Conservation (phyloP, 2,797 vertebrate species). For the Martes flavigula region DNA sequence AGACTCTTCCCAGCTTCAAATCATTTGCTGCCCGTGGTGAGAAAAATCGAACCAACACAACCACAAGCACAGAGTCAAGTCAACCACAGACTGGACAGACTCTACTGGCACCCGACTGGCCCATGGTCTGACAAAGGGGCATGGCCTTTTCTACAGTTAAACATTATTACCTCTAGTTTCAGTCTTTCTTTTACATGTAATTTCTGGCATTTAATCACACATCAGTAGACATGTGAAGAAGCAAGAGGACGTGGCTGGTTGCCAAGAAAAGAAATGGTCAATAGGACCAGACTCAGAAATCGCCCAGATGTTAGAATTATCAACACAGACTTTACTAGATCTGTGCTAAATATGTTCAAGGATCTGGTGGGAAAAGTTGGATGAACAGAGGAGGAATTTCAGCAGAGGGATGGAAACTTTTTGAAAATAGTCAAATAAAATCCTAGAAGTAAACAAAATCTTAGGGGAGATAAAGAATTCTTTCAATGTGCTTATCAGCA, state of each 20-base stretch:
- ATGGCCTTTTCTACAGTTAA: neutral
- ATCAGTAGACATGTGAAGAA: neutral
- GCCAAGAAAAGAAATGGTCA: neutral
- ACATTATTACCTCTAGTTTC: neutral
- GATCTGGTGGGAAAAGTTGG: neutral
- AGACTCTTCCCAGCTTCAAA: neutral
- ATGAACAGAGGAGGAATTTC: neutral
- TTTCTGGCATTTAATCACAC: neutral
- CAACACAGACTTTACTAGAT: neutral
- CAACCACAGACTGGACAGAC: neutral
- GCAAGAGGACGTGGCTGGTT: neutral
- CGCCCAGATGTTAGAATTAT: neutral
- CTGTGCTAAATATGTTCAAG: neutral
- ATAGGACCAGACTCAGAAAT: neutral
- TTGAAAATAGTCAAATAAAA: neutral
- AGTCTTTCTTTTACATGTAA: neutral
- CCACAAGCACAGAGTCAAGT: neutral
- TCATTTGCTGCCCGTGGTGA: neutral
- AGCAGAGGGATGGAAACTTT: neutral
- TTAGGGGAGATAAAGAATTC: neutral
- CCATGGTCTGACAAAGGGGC: neutral
- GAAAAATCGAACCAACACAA: neutral
- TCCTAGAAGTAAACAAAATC: neutral
- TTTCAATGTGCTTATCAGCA: neutral
- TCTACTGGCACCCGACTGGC: neutral